Percentiles rank a stretch among this genome's conserved stretches.
Conservation (phyloP, 2,797 vertebrate species). For the Siniperca undulata region DNA sequence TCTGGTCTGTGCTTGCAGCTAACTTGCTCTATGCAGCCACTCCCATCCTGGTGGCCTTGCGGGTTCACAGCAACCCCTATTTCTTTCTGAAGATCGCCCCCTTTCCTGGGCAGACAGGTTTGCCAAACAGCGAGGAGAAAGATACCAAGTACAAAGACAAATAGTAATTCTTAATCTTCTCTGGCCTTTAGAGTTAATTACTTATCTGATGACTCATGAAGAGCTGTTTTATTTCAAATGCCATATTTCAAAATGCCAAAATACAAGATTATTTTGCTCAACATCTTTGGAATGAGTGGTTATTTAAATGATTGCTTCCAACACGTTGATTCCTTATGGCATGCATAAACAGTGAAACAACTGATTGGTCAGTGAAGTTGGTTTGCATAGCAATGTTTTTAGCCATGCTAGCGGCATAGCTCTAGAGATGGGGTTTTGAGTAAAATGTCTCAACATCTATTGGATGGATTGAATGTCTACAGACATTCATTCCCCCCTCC, state of each 20-base stretch:
- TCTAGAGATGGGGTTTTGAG: too few species aligned
- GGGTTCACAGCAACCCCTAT: constrained; percentile 84
- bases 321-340: not conserved
- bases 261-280: constrained; percentile 68
- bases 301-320: constrained; percentile 44
- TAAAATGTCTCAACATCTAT: too few species aligned
- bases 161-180: constrained; percentile 44
- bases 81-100: constrained; percentile 86
- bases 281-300: constrained; percentile 27
- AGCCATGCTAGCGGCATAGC: not conserved
- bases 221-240: constrained; percentile 53
- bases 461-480: too few species aligned
- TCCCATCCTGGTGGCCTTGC: constrained; percentile 86
- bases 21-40: constrained; percentile 86
- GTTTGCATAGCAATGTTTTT: not conserved
- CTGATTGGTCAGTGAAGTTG: not conserved
- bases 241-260: constrained; percentile 57
- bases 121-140: constrained; percentile 84
- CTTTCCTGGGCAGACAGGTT: constrained; percentile 72
- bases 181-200: constrained; percentile 43
- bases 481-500: too few species aligned
- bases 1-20: constrained; percentile 82
- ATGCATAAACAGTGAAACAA: constrained; percentile 14
- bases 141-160: constrained; percentile 81
- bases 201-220: constrained; percentile 39